Conservation (phyloP, 2,797 vertebrate genomes). For the Poeciliopsis turneri region DNA sequence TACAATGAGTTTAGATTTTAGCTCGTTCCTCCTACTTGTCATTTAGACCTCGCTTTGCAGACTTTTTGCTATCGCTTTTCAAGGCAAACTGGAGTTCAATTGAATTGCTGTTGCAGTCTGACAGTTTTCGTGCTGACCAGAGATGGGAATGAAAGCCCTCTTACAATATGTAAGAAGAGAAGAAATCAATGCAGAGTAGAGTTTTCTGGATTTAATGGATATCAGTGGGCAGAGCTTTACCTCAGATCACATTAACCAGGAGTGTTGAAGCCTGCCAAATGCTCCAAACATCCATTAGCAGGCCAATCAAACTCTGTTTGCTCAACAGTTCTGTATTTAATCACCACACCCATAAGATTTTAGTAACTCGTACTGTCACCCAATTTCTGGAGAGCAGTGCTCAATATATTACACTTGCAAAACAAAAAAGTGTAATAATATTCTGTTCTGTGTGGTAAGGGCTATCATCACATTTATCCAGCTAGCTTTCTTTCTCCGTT, state of each 20-base stretch:
- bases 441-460: conserved; percentile 4
- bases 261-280: conserved; percentile 56
- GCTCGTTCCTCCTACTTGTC: conserved; percentile 4
- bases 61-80: background rate
- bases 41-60: conserved; percentile 8
- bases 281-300: conserved; percentile 62
- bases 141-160: conserved; percentile 62
- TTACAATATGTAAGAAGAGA: conserved; percentile 62
- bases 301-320: conserved; percentile 50
- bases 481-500: conserved; percentile 14
- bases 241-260: conserved; percentile 52
- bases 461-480: conserved; percentile 18
- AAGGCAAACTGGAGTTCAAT: conserved; percentile 50
- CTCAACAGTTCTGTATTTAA: conserved; percentile 41
- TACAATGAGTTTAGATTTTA: background rate
- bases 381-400: conserved; percentile 14
- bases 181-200: conserved; percentile 66
- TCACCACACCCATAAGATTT: conserved; percentile 20
- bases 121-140: conserved; percentile 46
- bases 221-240: conserved; percentile 55
- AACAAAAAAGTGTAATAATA: conserved; percentile 1
- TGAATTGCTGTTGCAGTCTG: conserved; percentile 55
- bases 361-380: background rate
- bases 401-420: background rate
- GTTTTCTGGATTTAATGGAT: conserved; percentile 64